These are phyloP conservation scores for Tromatobia lineatoria DNA, from an alignment of 2,888 invertebrate species.

Conservation along the genomic window DNA sequence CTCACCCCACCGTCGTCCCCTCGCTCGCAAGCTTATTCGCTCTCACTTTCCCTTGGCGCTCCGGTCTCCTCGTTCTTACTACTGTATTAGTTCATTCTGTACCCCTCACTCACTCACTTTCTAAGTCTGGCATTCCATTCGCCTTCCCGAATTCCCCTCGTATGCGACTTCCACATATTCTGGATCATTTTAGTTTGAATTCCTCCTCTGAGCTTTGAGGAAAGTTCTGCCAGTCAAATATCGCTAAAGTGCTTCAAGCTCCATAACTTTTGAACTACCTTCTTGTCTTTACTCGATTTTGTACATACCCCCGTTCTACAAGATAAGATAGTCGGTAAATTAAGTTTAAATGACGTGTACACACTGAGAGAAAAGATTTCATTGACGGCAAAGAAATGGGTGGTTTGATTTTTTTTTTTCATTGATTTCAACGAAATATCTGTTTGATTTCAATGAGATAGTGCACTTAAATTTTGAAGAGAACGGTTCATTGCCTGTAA, in stretches of 20 bases:
- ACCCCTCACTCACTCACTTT: background rate
- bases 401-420: too few relatives aligned
- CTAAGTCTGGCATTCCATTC: background rate
- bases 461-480: too few relatives aligned
- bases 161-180: background rate
- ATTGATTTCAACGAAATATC: too few relatives aligned
- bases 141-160: too few relatives aligned
- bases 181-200: constrained; percentile 1
- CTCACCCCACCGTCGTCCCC: constrained; percentile 31
- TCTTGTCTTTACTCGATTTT: background rate
- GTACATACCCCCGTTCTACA: background rate
- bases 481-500: too few relatives aligned
- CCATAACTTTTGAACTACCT: background rate
- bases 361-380: too few relatives aligned
- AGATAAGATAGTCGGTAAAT: background rate
- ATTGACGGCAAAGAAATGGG: too few relatives aligned
- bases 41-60: background rate
- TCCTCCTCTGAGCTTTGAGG: background rate
- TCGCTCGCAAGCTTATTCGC: constrained; percentile 2
- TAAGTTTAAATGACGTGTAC: background rate
- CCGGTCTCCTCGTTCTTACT: constrained; percentile 20
- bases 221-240: background rate
- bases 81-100: constrained; percentile 32
- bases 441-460: too few relatives aligned
- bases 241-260: background rate